phyloP scores from a whole-genome alignment of 2,113 vertebrate species.

The Epinephelus fuscoguttatus region DNA sequence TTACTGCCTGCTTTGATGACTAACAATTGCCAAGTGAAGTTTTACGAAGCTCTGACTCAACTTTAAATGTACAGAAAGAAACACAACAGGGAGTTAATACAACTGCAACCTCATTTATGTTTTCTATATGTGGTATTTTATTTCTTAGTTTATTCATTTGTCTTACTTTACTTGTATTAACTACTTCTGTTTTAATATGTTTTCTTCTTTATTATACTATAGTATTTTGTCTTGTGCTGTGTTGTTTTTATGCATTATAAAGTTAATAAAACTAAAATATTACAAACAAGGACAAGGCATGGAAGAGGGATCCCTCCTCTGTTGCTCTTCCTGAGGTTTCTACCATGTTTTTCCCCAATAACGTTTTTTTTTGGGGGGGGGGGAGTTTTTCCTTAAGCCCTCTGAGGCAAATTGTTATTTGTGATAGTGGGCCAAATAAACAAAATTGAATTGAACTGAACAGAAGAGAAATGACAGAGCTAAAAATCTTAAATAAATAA shows the following conservation, averaged over 20 bases:
- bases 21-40: not conserved
- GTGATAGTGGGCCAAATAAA: too few species aligned
- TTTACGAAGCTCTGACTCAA: not conserved
- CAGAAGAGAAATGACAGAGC: not conserved
- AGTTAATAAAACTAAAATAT: not conserved
- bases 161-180: not conserved
- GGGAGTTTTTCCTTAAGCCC: too few species aligned
- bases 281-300: not conserved
- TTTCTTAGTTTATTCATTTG: not conserved
- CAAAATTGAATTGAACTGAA: too few species aligned
- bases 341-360: too few species aligned
- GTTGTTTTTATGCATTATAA: not conserved
- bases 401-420: too few species aligned
- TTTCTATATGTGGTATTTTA: not conserved
- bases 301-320: too few species aligned
- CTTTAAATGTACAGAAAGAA: not conserved
- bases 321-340: too few species aligned
- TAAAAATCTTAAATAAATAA: not conserved
- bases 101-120: not conserved
- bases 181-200: not conserved
- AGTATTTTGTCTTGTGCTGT: not conserved
- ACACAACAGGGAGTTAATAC: not conserved
- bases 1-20: not conserved
- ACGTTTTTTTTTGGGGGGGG: too few species aligned
- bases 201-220: not conserved